Conservation (phyloP, 2,888 invertebrate genomes). For the Epiperipatus broadwayi region DNA sequence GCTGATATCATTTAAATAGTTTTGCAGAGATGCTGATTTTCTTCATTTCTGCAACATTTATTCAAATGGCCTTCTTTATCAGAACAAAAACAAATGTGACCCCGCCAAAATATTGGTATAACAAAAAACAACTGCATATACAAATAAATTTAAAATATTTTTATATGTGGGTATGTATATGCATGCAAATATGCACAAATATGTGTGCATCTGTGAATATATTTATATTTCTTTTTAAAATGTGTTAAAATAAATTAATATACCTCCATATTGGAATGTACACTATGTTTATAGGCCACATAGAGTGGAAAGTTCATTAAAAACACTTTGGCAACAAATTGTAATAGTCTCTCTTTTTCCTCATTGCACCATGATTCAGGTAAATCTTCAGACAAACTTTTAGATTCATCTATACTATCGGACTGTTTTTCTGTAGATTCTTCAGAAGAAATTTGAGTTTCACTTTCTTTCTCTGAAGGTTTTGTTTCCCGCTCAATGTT, state of each 20-base stretch:
- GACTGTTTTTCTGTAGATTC: slow-evolving; percentile 17
- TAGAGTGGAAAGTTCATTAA: slow-evolving; percentile 57
- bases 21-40: too few relatives aligned
- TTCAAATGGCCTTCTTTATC: too few relatives aligned
- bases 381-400: slow-evolving; percentile 11
- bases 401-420: slow-evolving; percentile 15
- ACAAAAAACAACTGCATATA: too few relatives aligned
- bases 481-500: slow-evolving; percentile 5
- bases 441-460: slow-evolving; percentile 14
- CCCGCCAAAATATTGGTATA: too few relatives aligned
- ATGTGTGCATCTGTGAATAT: too few relatives aligned
- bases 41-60: too few relatives aligned
- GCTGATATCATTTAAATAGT: too few relatives aligned
- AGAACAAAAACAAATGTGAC: too few relatives aligned
- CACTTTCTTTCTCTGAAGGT: slow-evolving; percentile 9
- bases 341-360: slow-evolving; percentile 69
- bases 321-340: slow-evolving; percentile 68
- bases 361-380: slow-evolving; percentile 44
- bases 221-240: too few relatives aligned
- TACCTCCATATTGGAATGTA: slow-evolving; percentile 51
- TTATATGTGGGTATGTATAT: too few relatives aligned
- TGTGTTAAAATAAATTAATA: slow-evolving; percentile 12
- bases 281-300: slow-evolving; percentile 58
- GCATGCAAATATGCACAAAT: too few relatives aligned
- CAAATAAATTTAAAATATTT: too few relatives aligned